Evolutionary conservation across 2,888 invertebrate genomes (phyloP), one percentile per base, ranked within the genome.

Genomic region (Metacarcinus magister): DNA sequence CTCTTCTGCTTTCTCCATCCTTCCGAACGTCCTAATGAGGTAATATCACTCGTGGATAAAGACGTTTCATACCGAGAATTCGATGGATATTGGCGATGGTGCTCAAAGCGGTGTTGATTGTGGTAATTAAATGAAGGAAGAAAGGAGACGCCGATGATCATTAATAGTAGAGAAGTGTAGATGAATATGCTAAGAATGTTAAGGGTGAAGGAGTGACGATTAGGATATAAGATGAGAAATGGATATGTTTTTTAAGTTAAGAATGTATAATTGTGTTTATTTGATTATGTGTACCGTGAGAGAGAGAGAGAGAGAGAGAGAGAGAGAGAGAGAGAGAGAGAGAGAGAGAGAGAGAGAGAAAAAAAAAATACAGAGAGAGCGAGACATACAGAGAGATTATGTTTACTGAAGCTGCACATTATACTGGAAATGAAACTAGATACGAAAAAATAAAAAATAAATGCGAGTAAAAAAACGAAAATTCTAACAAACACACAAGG

Each of bases 31-130:
- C 67, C n/a, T 67, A 67, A 67, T 67, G 67, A 67, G 67, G 19
- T 67, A 67, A 67, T 67, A 67, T 67, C 67, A n/a, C 67, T 67
- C 67, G 23, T 67, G n/a, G 67, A 67, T 67, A 67, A 67, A 67
- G 67, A 67, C 67, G n/a, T 67, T 67, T 67, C 67, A 67, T 67
- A 67, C 67, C 67, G 0, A n/a, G 67, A 67, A 67, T n/a, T 67
- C 67, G 23, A 19, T 23, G 67, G 67, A 67, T 67, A 67, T 67
- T 67, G 67, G 67, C 0, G 67, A n/a, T 8, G 67, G 67, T 23
- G 23, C 3, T 67, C n/a, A n/a, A 67, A n/a, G 3, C 23, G 67
- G 67, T 67, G 67, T n/a, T 67, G 67, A 67, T 67, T 67, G 67
- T 67, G 67, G 67, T 67, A 67, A 67, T 67, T 67, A 67, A n/a